Base-by-base conservation (phyloP, 1,140 invertebrate genomes). In the Orius insidiosus region DNA sequence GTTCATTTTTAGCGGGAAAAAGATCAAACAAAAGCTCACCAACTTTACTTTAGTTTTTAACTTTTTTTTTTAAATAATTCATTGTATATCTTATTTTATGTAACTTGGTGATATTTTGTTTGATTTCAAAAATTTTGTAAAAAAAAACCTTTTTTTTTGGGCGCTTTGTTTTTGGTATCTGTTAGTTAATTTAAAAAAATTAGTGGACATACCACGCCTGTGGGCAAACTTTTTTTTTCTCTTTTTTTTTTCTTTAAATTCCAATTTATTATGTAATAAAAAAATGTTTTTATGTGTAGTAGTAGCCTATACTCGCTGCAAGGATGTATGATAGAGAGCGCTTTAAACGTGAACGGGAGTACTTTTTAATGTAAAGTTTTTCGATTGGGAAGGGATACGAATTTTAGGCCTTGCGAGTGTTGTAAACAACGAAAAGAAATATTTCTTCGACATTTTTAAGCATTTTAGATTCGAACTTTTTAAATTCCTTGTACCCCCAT, bases 221-320 rank as follows among this genome's bases (percentile, higher is more conserved):
- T 24, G 24, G 24, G 24, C 24, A 7, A 24, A 24, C 7, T 24
- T 24, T 4, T 4, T 24, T 24, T 24, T 24, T 24, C 7, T 24
- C 7, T 24, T 24, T 24, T 24, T 24, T 24, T 24, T 24, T 24
- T 24, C 24, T 24, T 24, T 24, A 24, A 24, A 24, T 24, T 24
- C 24, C 24, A 24, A 24, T 24, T 24, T 24, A 24, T 24, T 24
- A 24, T 24, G 24, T 33, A 33, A 44, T 39, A 33, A 32, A 33
- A 44, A 44, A 44, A 30, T 19, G 42, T 44, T 44, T 40, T 44
- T 44, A 44, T 44, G 42, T 44, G 42, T 44, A 44, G 42, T 44
- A 44, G 42, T 32, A 44, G 31, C 11, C 30, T 33, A 32, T 44
- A 44, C 42, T 33, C 34, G 42, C 42, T 44, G 42, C 42, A 44